Percentiles rank a stretch among this genome's conserved stretches.
phyloP scores from a whole-genome alignment of 2,797 vertebrate genomes.

The Eutrigla gurnardus region DNA sequence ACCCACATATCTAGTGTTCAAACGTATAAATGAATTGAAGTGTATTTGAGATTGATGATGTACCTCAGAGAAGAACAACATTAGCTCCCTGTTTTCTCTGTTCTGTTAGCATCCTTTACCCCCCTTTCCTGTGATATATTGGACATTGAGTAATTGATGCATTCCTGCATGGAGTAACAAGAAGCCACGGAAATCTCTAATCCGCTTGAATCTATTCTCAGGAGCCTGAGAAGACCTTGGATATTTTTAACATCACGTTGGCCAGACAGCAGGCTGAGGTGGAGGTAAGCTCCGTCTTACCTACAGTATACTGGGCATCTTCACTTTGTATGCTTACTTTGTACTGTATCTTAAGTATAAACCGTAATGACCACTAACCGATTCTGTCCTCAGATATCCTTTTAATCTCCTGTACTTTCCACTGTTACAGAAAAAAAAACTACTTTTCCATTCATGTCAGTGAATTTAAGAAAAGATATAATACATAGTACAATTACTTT shows the following conservation, averaged over 20 bases:
- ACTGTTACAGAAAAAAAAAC: not conserved
- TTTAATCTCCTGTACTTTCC: not conserved
- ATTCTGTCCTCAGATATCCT: not conserved
- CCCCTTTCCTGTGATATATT: conserved; percentile 27
- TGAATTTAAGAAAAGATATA: not conserved
- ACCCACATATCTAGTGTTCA: not conserved
- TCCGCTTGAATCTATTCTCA: conserved; percentile 71
- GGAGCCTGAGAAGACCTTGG: conserved; percentile 91
- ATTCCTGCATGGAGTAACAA: not conserved
- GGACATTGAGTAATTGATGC: conserved; percentile 32
- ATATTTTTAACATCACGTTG: conserved; percentile 98
- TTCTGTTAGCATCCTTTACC: conserved; percentile 18
- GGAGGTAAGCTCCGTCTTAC: conserved; percentile 86
- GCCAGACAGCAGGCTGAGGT: conserved; percentile 97
- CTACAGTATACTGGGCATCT: not conserved
- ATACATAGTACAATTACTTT: not conserved
- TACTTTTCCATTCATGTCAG: not conserved
- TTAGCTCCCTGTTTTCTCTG: conserved; percentile 12
- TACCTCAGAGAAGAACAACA: conserved; percentile 13
- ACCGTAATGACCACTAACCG: not conserved
- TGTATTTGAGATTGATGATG: conserved; percentile 18
- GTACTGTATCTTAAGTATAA: not conserved
- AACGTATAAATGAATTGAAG: not conserved
- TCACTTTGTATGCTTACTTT: not conserved
- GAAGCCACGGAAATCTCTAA: conserved; percentile 42